Evolutionary conservation across 2,888 invertebrate genomes (phyloP).

Genomic region (Chloroclystis v-ata): DNA sequence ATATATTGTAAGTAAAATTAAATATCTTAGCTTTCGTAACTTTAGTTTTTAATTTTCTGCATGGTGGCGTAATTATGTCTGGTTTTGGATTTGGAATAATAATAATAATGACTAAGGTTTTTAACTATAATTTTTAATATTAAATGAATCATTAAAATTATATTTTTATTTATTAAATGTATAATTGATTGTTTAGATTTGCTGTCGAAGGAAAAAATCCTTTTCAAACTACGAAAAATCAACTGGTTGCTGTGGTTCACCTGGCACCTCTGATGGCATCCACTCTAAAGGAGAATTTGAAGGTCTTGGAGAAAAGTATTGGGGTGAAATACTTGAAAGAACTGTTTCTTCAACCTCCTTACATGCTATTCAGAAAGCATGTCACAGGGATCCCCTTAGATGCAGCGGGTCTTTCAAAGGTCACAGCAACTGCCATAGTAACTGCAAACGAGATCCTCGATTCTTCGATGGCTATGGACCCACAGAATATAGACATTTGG

Average conservation of each 20-base stretch:
- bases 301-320: constrained; percentile 83
- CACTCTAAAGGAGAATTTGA: constrained; percentile 80
- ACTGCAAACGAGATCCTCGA: constrained; percentile 68
- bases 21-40: too few species aligned
- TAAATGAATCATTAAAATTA: too few species aligned
- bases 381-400: constrained; percentile 62
- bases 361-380: constrained; percentile 81
- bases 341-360: constrained; percentile 86
- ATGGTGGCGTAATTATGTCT: too few species aligned
- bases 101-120: too few species aligned
- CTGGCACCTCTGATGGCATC: constrained; percentile 68
- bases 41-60: too few species aligned
- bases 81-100: not conserved
- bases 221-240: constrained; percentile 64
- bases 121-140: too few species aligned
- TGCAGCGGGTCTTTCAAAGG: constrained; percentile 73
- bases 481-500: constrained; percentile 64
- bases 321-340: constrained; percentile 87
- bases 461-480: constrained; percentile 66
- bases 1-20: constrained; percentile 81
- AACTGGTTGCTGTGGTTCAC: constrained; percentile 69
- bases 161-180: not conserved
- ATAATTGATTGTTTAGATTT: constrained; percentile 49
- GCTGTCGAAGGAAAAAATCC: constrained; percentile 63
- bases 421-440: constrained; percentile 45